Evolutionary conservation across 1,140 invertebrate species (phyloP), one percentile per base, ranked within the genome.

Genomic region (Leptinotarsa defecta): DNA sequence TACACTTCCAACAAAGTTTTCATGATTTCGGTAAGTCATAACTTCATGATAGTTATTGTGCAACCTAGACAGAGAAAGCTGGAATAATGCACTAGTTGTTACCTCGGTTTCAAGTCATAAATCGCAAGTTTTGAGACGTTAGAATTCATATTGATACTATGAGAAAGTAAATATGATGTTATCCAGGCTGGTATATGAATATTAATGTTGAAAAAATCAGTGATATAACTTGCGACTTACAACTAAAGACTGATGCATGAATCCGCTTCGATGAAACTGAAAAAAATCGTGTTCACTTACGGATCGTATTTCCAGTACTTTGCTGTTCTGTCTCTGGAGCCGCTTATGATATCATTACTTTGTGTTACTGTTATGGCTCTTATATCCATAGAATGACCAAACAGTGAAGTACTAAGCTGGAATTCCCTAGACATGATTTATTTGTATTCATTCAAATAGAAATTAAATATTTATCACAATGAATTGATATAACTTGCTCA

Each of bases 301-400:
- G 91, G 91, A 82, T 91, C 90, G 20, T 92, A 91, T 83, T 90
- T 90, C 95, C 95, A 98, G 13, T 96, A 86, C 86, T 93, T 93
- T 15, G 93, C 91, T 20, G 94, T 95, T 85, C 91, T 92, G 86
- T 98, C 96, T 80, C 96, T 88, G 15, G 96, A 97, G 8, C 91
- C 94, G 2, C 95, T 96, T 34, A 97, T 85, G 79, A 97, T 91
- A 73, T 88, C 90, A 78, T 90, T 91, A 82, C 93, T 91, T 6
- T 89, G 87, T 52, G 90, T 90, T 6, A 88, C 87, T 3, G 90
- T 87, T 13, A 98, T 88, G 65, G 91, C 91, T 76, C 96, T 88
- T 43, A 97, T 95, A 86, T 98, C 96, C 82, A 92, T 88, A 52
- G 91, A 91, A 86, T 98, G 96, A 0, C 94, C 95, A 78, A 88